These are phyloP conservation scores for Gallinago solitaria DNA, from an alignment of 2,797 vertebrate species.

Conservation along the genomic window DNA sequence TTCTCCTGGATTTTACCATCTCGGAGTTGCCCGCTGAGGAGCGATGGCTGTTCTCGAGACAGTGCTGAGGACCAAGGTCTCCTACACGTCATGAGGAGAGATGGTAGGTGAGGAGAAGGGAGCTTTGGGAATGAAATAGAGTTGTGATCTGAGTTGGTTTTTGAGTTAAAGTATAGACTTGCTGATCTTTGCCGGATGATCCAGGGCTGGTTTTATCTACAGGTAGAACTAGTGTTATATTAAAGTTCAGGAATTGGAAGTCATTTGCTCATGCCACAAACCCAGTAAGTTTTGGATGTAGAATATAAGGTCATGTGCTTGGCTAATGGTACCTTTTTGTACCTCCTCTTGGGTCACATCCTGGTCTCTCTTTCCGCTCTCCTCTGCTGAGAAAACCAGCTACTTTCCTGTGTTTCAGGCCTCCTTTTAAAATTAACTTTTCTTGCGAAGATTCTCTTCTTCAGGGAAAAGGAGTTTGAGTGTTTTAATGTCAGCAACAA, in stretches of 20 bases:
- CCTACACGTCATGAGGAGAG: neutral
- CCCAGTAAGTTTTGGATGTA: neutral
- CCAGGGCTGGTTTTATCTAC: neutral
- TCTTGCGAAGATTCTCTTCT: neutral
- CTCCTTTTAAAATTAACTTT: neutral
- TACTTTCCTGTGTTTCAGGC: neutral
- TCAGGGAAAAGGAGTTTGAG: neutral
- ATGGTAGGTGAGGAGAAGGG: neutral
- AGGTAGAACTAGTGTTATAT: fast-evolving
- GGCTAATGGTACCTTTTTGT: neutral
- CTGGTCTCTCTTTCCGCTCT: neutral
- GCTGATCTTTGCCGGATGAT: neutral
- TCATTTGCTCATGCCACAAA: neutral
- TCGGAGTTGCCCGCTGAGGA: neutral
- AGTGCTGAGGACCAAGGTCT: neutral
- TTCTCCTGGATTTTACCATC: neutral
- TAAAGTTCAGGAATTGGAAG: neutral
- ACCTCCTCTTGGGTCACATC: neutral
- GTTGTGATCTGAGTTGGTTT: fast-evolving
- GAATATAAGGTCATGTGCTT: neutral
- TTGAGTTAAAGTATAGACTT: neutral
- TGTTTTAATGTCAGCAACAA: neutral
- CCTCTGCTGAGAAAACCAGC: neutral
- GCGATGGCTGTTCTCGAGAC: fast-evolving
- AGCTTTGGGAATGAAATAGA: neutral